Percentiles rank a stretch among this genome's conserved stretches.
phyloP scores from a whole-genome alignment of 1,140 invertebrate genomes.

The Bombus superbus region DNA sequence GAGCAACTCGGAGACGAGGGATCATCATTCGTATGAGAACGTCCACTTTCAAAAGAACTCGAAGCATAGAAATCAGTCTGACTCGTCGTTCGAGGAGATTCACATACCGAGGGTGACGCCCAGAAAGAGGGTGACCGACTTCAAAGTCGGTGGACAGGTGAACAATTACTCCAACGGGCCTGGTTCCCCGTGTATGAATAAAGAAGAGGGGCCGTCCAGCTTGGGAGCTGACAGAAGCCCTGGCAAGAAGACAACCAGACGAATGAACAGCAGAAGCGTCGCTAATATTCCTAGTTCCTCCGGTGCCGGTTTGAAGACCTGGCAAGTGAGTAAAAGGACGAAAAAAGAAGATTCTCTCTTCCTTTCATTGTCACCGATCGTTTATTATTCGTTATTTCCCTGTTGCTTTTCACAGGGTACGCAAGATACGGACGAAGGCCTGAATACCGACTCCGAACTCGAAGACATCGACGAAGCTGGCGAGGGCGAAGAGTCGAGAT shows the following conservation, averaged over 20 bases:
- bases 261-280: constrained; percentile 73
- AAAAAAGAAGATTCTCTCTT: not conserved
- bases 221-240: constrained; percentile 69
- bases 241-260: constrained; percentile 66
- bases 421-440: constrained; percentile 78
- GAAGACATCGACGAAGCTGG: constrained; percentile 79
- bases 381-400: no score
- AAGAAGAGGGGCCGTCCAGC: constrained; percentile 71
- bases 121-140: constrained; percentile 71
- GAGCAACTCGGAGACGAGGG: constrained; percentile 60
- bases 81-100: constrained; percentile 73
- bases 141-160: constrained; percentile 76
- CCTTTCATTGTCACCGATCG: not conserved
- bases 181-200: constrained; percentile 50
- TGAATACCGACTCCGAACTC: constrained; percentile 78
- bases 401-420: constrained; percentile 48
- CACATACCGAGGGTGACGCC: constrained; percentile 76
- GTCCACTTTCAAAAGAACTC: constrained; percentile 68
- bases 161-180: constrained; percentile 60
- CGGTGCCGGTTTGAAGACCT: constrained; percentile 63
- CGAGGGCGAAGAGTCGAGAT: constrained; percentile 79
- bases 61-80: constrained; percentile 52
- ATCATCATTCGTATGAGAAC: constrained; percentile 71
- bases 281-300: constrained; percentile 75
- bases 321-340: constrained; percentile 66